Evolutionary conservation across 2,113 vertebrate genomes (phyloP).

Genomic region (Psilopsiagon aurifrons): DNA sequence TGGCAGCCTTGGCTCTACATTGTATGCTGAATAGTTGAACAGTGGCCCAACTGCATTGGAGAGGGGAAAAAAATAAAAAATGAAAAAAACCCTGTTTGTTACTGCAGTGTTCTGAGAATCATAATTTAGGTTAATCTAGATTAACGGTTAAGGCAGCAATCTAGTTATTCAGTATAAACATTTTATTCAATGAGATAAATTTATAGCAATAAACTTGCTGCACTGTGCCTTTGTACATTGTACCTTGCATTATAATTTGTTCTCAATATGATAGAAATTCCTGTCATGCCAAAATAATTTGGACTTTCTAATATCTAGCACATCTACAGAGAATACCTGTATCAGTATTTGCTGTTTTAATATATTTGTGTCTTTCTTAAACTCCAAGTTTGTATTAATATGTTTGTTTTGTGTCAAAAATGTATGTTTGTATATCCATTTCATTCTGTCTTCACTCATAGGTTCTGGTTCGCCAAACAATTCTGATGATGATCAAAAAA

Average conservation of each 20-base stretch:
- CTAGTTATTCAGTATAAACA: neutral
- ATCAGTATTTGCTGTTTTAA: neutral
- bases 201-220: neutral
- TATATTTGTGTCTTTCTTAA: neutral
- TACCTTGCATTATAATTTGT: neutral
- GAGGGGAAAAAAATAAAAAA: neutral
- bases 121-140: neutral
- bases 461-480: conserved; percentile 90
- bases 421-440: conserved; percentile 64
- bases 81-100: neutral
- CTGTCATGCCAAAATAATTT: neutral
- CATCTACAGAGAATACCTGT: neutral
- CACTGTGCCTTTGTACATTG: neutral
- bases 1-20: neutral
- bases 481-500: conserved; percentile 93
- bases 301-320: neutral
- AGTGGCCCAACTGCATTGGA: neutral
- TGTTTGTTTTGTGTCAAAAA: neutral
- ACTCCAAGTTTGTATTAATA: neutral
- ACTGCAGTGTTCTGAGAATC: neutral
- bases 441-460: conserved; percentile 79
- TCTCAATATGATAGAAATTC: neutral
- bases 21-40: neutral
- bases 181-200: neutral
- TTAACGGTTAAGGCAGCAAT: neutral